A percentile compares a stretch with the other conserved stretches of the same genome.
These are phyloP conservation scores for Doris montereyensis DNA, from an alignment of 2,888 invertebrate genomes.

Conservation along the genomic window DNA sequence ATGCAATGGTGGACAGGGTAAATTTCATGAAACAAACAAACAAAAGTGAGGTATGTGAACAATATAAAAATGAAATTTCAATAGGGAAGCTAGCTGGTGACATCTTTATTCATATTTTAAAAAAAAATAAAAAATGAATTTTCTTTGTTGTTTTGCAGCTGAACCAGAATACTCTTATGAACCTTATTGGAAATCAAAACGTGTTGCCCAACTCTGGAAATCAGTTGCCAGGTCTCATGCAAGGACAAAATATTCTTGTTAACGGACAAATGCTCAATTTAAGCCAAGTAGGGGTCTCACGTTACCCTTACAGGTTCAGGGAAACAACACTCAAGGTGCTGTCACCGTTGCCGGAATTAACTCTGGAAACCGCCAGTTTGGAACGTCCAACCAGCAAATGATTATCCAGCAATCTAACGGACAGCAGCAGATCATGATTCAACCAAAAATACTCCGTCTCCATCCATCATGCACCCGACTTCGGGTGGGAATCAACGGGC, in stretches of 20 bases:
- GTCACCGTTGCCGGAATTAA: conserved; percentile 26
- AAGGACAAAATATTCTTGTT: conserved; percentile 36
- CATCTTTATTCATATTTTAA: not conserved
- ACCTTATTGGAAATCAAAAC: conserved; percentile 31
- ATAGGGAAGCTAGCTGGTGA: too few relatives aligned
- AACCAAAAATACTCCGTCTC: conserved; percentile 26
- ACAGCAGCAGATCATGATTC: conserved; percentile 10
- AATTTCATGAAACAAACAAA: too few relatives aligned
- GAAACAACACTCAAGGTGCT: conserved; percentile 11
- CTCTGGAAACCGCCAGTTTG: not conserved
- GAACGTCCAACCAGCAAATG: conserved; percentile 28
- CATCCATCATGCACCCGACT: conserved; percentile 1
- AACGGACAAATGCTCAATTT: conserved; percentile 35
- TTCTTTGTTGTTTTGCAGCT: conserved; percentile 9
- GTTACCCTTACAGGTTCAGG: conserved; percentile 16
- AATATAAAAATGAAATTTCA: too few relatives aligned
- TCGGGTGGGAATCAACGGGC: not conserved
- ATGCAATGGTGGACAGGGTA: too few relatives aligned
- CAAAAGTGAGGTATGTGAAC: too few relatives aligned
- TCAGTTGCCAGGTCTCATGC: conserved; percentile 34
- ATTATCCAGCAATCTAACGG: not conserved
- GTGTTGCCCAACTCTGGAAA: conserved; percentile 9
- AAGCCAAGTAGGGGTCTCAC: conserved; percentile 33
- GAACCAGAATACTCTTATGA: conserved; percentile 33
- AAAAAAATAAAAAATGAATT: not conserved